A percentile compares a stretch with the other conserved stretches of the same genome.
These are phyloP conservation scores for Polypterus senegalus DNA, from an alignment of 2,113 vertebrate species.

Conservation along the genomic window DNA sequence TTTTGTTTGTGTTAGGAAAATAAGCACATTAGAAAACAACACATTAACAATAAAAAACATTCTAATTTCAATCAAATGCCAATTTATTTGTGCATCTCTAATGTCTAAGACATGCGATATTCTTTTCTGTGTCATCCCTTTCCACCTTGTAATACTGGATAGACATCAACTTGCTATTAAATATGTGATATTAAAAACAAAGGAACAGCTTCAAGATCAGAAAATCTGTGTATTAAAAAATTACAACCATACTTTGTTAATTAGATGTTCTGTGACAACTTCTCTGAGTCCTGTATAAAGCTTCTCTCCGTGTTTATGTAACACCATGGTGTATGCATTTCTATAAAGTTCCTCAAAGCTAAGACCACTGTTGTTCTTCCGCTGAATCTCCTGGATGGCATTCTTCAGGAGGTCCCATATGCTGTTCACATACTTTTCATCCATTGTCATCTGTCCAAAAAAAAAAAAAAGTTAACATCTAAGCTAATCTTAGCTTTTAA, in stretches of 20 bases:
- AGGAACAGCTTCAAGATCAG: too few species aligned
- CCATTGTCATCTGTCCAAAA: slow-evolving; percentile 89
- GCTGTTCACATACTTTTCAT: slow-evolving; percentile 98
- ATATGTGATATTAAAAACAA: too few species aligned
- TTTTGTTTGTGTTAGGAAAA: too few species aligned
- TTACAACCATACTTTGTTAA: slow-evolving; percentile 78
- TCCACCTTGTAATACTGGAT: too few species aligned
- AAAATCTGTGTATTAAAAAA: too few species aligned
- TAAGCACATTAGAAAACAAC: too few species aligned
- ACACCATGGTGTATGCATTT: slow-evolving; percentile 98
- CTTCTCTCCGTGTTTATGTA: slow-evolving; percentile 97
- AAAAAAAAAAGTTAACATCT: slow-evolving; percentile 9
- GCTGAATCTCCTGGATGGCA: slow-evolving; percentile 98
- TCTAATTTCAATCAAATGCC: too few species aligned
- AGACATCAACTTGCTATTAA: too few species aligned
- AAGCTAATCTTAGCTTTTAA: not conserved
- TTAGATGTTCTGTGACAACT: slow-evolving; percentile 96
- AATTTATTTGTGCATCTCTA: too few species aligned
- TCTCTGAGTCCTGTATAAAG: slow-evolving; percentile 95
- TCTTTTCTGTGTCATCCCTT: too few species aligned
- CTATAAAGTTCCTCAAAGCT: slow-evolving; percentile 98
- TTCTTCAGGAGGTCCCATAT: slow-evolving; percentile 99
- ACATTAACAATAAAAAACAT: too few species aligned
- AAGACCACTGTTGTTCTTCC: slow-evolving; percentile 97
- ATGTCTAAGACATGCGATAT: too few species aligned